A percentile compares a stretch with the other conserved stretches of the same genome.
Conservation (phyloP, 2,888 invertebrate genomes). For the Lepidocyrtinus sp. region DNA sequence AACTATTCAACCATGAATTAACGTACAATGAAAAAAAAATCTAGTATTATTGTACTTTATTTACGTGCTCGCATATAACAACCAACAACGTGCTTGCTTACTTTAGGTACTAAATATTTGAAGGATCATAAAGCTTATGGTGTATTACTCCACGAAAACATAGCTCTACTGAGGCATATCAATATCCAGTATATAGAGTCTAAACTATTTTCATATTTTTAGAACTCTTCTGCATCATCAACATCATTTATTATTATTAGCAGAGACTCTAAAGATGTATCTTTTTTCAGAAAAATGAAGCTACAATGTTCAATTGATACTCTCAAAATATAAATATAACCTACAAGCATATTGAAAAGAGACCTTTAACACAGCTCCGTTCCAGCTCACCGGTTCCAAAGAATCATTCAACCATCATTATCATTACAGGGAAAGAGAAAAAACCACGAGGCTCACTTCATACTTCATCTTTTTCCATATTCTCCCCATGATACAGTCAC, state of each 20-base stretch:
- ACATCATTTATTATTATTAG: not conserved
- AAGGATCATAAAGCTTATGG: not conserved
- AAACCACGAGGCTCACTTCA: constrained; percentile 39
- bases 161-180: not conserved
- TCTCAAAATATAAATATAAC: not conserved
- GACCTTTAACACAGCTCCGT: constrained; percentile 37
- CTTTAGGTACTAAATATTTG: not conserved
- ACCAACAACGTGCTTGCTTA: not conserved
- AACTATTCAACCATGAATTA: constrained; percentile 48
- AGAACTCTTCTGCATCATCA: not conserved
- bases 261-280: not conserved
- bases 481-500: constrained; percentile 22
- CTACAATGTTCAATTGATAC: not conserved
- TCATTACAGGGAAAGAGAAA: not conserved
- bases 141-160: too few relatives aligned
- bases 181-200: not conserved
- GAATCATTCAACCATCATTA: constrained; percentile 27
- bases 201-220: not conserved
- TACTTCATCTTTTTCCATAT: not conserved
- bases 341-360: constrained; percentile 17
- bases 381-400: constrained; percentile 43
- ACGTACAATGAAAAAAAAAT: not conserved
- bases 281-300: not conserved
- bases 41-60: not conserved
- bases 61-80: not conserved